These are phyloP conservation scores for Philhelius pedissequus DNA, from an alignment of 2,888 invertebrate species.

Conservation along the genomic window DNA sequence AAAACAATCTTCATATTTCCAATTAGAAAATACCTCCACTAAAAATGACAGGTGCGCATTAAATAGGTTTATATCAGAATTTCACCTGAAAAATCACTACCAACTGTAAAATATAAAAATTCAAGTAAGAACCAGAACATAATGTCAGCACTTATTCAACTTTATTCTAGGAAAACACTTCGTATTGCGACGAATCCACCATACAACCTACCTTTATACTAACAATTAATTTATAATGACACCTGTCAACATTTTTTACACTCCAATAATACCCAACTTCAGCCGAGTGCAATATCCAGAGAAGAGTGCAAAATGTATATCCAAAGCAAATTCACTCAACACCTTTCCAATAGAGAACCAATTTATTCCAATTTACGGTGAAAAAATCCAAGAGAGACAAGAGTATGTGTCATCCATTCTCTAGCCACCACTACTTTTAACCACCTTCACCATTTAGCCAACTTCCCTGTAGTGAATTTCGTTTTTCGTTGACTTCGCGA, in stretches of 20 bases:
- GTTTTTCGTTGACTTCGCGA: slow-evolving; percentile 64
- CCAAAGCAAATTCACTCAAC: slow-evolving; percentile 40
- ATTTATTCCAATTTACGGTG: slow-evolving; percentile 27
- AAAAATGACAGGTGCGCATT: slow-evolving; percentile 21
- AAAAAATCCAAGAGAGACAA: slow-evolving; percentile 39
- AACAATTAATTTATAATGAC: slow-evolving; percentile 32
- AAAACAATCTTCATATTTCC: not conserved
- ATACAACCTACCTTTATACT: not conserved
- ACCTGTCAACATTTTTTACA: slow-evolving; percentile 53
- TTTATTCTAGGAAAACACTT: not conserved
- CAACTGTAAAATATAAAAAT: slow-evolving; percentile 36
- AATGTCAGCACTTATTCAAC: not conserved
- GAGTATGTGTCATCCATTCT: slow-evolving; percentile 65
- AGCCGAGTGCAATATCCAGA: not conserved
- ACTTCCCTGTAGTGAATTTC: slow-evolving; percentile 50
- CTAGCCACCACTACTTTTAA: slow-evolving; percentile 13
- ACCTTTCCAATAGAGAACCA: slow-evolving; percentile 61
- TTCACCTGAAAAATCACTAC: not conserved
- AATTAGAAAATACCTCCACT: not conserved
- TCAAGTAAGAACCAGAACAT: not conserved
- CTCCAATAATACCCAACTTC: slow-evolving; percentile 29
- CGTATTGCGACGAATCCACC: slow-evolving; percentile 51
- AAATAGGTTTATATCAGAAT: not conserved
- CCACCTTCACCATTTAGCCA: slow-evolving; percentile 29
- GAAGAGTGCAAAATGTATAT: slow-evolving; percentile 12